These are phyloP conservation scores for Lepidocyrtinus sp. DNA, from an alignment of 2,888 invertebrate genomes.

Conservation along the genomic window DNA sequence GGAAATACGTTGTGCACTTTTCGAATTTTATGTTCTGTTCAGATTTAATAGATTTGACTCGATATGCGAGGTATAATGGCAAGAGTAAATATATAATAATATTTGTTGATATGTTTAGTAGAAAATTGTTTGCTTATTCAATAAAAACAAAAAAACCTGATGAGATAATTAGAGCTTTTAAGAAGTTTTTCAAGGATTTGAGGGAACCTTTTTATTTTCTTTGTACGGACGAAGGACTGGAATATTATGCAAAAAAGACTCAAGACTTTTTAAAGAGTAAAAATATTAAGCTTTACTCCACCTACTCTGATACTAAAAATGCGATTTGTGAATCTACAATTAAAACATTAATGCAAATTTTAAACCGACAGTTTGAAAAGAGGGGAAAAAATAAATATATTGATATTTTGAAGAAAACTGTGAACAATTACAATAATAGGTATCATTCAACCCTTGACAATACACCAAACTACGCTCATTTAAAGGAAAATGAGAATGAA, in stretches of 20 bases:
- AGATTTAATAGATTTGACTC: constrained; percentile 18
- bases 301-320: neutral
- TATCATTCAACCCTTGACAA: neutral
- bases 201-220: neutral
- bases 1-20: neutral
- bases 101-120: neutral
- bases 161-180: neutral
- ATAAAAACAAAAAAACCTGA: neutral
- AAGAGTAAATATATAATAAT: constrained; percentile 12
- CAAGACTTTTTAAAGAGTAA: neutral
- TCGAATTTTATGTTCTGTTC: constrained; percentile 10
- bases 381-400: constrained; percentile 8
- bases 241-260: neutral
- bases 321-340: constrained; percentile 5
- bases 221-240: neutral
- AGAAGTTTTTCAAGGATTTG: constrained; percentile 15
- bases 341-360: constrained; percentile 9
- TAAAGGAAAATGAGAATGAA: constrained; percentile 1
- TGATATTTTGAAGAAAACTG: neutral
- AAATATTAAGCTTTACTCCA: constrained; percentile 9
- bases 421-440: neutral
- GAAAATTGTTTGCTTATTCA: neutral
- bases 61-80: neutral
- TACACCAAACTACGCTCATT: constrained; percentile 2
- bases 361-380: constrained; percentile 16